These are phyloP conservation scores for Silurus aristotelis DNA, from an alignment of 2,797 vertebrate genomes.

Conservation along the genomic window DNA sequence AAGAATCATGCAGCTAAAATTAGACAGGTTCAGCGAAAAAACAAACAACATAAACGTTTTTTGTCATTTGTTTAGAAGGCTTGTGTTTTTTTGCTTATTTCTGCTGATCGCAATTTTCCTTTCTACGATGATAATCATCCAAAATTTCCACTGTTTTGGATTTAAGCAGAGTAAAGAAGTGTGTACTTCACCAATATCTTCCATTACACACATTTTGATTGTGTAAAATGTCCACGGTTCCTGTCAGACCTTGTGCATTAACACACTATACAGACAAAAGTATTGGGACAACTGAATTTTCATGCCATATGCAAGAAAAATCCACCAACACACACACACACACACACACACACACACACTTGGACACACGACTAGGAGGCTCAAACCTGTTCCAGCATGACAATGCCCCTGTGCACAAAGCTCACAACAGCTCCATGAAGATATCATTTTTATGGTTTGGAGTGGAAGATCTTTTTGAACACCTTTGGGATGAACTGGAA, in stretches of 20 bases:
- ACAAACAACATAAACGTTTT: background rate
- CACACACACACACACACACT: too few species aligned
- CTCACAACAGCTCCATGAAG: too few species aligned
- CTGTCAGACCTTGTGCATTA: too few species aligned
- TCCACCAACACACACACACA: too few species aligned
- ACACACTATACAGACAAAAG: background rate
- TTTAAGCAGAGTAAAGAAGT: background rate
- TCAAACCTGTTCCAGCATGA: too few species aligned
- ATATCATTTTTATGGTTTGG: too few species aligned
- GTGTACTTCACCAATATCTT: background rate
- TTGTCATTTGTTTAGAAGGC: background rate
- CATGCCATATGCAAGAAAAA: too few species aligned
- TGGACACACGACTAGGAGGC: too few species aligned
- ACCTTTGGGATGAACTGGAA: too few species aligned
- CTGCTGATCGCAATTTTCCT: background rate
- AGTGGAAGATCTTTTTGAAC: too few species aligned
- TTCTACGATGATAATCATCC: background rate
- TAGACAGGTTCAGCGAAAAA: background rate
- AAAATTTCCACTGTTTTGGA: background rate
- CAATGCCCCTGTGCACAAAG: too few species aligned
- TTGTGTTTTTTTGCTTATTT: background rate
- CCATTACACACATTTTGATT: background rate
- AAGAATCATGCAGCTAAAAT: conserved; percentile 6
- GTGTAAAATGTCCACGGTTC: background rate
- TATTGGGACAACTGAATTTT: too few species aligned